These are phyloP conservation scores for Corythaeola cristata DNA, from an alignment of 2,113 vertebrate species.

Conservation along the genomic window DNA sequence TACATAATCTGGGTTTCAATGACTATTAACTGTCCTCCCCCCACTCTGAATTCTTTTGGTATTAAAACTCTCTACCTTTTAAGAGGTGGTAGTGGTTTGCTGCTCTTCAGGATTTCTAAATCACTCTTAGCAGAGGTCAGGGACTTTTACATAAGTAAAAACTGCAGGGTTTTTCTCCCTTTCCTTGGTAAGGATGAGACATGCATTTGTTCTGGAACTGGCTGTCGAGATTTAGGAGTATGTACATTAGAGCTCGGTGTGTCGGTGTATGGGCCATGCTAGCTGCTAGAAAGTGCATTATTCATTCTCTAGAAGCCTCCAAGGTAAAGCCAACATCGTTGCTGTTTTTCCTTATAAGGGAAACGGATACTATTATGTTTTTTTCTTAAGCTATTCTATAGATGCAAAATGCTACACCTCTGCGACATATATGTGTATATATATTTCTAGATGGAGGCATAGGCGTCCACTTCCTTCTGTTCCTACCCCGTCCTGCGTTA, in stretches of 20 bases:
- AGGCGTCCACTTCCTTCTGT: not conserved
- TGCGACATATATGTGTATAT: not conserved
- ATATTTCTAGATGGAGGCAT: not conserved
- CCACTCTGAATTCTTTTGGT: not conserved
- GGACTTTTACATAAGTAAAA: no score
- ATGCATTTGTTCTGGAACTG: not conserved
- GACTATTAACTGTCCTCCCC: not conserved
- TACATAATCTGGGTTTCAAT: not conserved
- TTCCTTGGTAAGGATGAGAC: not conserved
- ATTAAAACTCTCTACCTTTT: not conserved
- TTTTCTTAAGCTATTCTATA: not conserved
- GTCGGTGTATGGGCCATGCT: not conserved
- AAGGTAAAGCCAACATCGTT: not conserved
- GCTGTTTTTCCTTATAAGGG: conserved; percentile 16
- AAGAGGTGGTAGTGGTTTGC: not conserved
- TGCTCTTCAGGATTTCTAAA: not conserved
- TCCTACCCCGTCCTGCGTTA: rapidly evolving
- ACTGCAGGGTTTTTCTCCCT: not conserved
- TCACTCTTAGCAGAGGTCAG: not conserved
- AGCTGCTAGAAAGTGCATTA: not conserved
- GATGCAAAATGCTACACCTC: not conserved
- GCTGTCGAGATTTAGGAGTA: not conserved
- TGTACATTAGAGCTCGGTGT: not conserved
- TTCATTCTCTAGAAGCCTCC: not conserved
- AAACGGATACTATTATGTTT: not conserved